Base-by-base conservation (phyloP, 1,140 invertebrate genomes). In the Eupeodes corollae region DNA sequence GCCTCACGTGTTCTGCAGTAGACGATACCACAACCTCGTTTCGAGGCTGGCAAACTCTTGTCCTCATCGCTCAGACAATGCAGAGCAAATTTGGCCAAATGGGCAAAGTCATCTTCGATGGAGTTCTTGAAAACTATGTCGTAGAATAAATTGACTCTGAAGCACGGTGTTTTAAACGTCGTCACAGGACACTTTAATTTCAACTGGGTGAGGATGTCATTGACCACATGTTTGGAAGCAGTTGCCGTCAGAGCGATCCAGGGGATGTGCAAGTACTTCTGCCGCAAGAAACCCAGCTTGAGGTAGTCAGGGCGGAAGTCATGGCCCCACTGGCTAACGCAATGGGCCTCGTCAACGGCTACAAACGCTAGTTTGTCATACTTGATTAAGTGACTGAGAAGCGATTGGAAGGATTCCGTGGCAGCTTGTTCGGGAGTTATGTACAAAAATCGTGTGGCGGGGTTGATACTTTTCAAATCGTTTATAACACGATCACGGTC, bases 251-350 rank as follows among this genome's bases (percentile, higher is more conserved):
- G 65, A 1, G 92, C 93, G 18, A 98, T 76, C 75, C 81, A 91
- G 16, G 85, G 81, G 33, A 93, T 77, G 40, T 74, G 69, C 38
- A 77, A 77, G 66, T 83, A 86, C 54, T 75, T 77, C 44, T 75
- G 69, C 51, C 88, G 72, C 10, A 96, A 65, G 14, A 76, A 57
- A 9, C 86, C 88, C 3, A 98, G 69, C 69, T 86, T 91, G 5
- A 96, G 74, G 69, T 98, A 98, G 69, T 97, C 89, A 1, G 89
- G 89, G 21, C 94, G 73, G 68, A 98, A 98, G 70, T 98, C 93
- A 70, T 98, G 94, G 1, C 94, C 94, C 93, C 93, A 98, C 58
- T 97, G 86, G 61, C 89, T 94, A 0, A 98, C 91, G 75, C 94
- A 98, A 69, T 98, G 94, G 11, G 92, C 94, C 75, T 98, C 95